Evolutionary conservation across 2,888 invertebrate genomes (phyloP), one percentile per base, ranked within the genome.

Genomic region (Thalpophila matura): DNA sequence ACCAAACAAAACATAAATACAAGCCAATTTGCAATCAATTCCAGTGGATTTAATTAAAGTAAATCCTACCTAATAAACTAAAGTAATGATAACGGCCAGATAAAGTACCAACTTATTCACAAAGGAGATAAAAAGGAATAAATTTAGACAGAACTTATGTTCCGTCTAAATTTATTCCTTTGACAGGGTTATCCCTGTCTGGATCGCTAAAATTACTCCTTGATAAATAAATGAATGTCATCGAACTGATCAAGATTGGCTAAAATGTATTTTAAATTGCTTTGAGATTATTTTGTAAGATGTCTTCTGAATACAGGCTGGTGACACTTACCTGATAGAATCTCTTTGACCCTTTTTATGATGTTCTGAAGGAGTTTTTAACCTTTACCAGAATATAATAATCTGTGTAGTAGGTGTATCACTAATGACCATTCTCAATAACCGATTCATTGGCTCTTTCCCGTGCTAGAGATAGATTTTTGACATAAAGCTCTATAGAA

Each of bases 101-200:
- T 81, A 82, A 82, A 83, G 76, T 74, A 61, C 67, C 65, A 72
- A 59, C 75, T 77, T 76, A 82, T 79, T 67, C 75, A 73, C 53
- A 9, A 58, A 47, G 51, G 74, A 58, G 51, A 47, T 54, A 58
- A 14, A 40, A 43, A 33, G 20, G 55, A n/a, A 68, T 66, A 74
- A 59, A 71, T 61, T 69, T 31, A 66, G 54, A 65, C 26, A 40
- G 37, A 45, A 40, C 20, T 33, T 56, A n/a, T n/a, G n/a, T n/a
- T n/a, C n/a, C n/a, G n/a, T n/a, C n/a, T n/a, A n/a, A n/a, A n/a
- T n/a, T n/a, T n/a, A n/a, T n/a, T n/a, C n/a, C n/a, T n/a, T n/a
- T n/a, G n/a, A n/a, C n/a, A n/a, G n/a, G n/a, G n/a, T n/a, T n/a
- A 70, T 66, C 60, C 45, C 53, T 61, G 64, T 76, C 70, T 51